Conservation (phyloP, 2,113 vertebrate genomes). For the Lagopus muta region DNA sequence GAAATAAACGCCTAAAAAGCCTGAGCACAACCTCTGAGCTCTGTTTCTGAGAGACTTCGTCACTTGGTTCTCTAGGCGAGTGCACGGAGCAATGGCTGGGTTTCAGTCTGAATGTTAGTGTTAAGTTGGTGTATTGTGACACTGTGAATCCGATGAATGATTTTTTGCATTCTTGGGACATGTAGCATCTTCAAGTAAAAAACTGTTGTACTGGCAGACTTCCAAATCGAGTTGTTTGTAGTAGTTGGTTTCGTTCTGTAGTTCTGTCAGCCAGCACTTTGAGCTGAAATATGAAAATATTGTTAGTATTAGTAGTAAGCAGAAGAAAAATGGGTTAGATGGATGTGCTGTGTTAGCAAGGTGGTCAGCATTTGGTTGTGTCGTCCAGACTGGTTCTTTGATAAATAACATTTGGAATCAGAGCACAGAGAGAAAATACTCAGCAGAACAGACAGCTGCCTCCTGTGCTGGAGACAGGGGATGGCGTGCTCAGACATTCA, state of each 20-base stretch:
- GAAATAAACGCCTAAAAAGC: neutral
- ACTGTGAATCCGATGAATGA: neutral
- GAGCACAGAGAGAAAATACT: neutral
- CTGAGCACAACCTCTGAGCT: neutral
- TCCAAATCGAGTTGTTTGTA: neutral
- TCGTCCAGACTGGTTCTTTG: neutral
- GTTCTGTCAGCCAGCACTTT: neutral
- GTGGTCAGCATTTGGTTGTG: neutral
- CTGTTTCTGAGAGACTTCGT: no score
- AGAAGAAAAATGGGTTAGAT: neutral
- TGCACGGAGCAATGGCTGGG: neutral
- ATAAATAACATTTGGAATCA: neutral
- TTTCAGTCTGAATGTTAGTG: no score
- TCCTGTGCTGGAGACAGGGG: neutral
- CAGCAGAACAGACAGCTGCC: neutral
- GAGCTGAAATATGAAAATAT: neutral
- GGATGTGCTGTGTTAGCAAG: neutral
- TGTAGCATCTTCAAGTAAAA: neutral
- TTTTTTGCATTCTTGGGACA: neutral
- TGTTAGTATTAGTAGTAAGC: neutral
- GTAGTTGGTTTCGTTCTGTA: accelerated
- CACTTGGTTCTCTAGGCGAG: accelerated
- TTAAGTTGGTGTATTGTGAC: no score
- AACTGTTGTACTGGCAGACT: accelerated
- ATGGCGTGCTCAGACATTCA: neutral